Evolutionary conservation across 2,888 invertebrate genomes (phyloP), one percentile per base, ranked within the genome.

Genomic region (Hanleya hanleyi): DNA sequence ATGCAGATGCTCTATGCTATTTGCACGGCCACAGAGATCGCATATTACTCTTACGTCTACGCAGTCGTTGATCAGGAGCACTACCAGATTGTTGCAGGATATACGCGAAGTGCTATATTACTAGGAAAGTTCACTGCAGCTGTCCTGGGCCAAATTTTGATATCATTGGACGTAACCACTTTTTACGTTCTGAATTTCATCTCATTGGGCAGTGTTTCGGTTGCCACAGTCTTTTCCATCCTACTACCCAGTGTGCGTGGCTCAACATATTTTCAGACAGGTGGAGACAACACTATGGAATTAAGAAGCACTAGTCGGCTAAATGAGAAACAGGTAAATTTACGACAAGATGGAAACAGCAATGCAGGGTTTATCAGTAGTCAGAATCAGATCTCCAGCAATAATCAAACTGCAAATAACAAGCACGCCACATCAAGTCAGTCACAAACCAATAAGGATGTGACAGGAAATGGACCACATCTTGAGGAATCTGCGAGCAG

Each of bases 31-130:
- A 94, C 96, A 1, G 97, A 97, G 91, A 95, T 98, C 1, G 97
- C 97, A 0, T 98, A 97, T 90, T 95, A 94, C 86, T 96, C 97
- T 0, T 98, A 98, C 86, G 96, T 97, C 80, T 98, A 97, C 91
- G 96, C 97, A 36, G 96, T 97, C 92, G 97, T 96, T 68, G 94
- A 95, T 73, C 92, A 93, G 67, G 88, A 87, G 29, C 94, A 94
- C 84, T 97, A 95, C 90, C 95, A 96, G 81, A 92, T 93, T 78
- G 96, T 97, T 1, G 96, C 97, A 0, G 95, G 96, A 0, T 95
- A 95, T 88, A 95, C 96, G 0, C 93, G 97, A 82, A 94, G 95
- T 15, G 96, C 97, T 0, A 94, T 95, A 73, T 92, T 97, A 41
- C 90, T 93, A 1, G 97, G 97, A 4, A 93, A 95, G 74, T 95